Percentiles rank a stretch among this genome's conserved stretches.
These are phyloP conservation scores for Aporophyla lueneburgensis DNA, from an alignment of 2,888 invertebrate species.

Conservation along the genomic window DNA sequence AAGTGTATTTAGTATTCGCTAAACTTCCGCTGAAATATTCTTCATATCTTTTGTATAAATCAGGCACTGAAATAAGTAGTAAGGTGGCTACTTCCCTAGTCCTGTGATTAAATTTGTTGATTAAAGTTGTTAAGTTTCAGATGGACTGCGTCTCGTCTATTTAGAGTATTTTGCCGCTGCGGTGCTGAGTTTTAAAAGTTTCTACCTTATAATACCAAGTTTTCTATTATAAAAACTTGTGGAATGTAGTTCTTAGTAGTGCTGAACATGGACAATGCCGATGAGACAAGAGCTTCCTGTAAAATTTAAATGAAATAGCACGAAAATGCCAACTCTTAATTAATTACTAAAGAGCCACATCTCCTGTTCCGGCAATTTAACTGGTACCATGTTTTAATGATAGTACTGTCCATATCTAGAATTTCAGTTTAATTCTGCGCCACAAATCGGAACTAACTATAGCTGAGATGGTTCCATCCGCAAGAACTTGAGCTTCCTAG, in stretches of 20 bases:
- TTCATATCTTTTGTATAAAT: conserved; percentile 22
- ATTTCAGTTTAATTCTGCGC: too few species aligned
- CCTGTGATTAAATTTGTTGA: background rate
- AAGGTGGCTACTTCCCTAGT: background rate
- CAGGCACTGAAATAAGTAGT: background rate
- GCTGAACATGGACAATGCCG: conserved; percentile 1
- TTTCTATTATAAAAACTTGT: conserved; percentile 12
- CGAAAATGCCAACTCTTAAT: background rate
- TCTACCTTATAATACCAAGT: conserved; percentile 8
- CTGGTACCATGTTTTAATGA: background rate
- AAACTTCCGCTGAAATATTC: conserved; percentile 43
- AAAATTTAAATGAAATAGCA: conserved; percentile 1
- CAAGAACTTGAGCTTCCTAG: too few species aligned
- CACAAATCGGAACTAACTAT: too few species aligned
- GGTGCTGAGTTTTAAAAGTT: conserved; percentile 22
- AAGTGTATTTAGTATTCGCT: conserved; percentile 8
- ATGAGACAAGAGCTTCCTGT: background rate
- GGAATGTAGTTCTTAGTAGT: conserved; percentile 2
- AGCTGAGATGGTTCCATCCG: too few species aligned
- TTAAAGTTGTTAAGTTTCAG: conserved; percentile 21
- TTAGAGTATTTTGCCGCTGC: conserved; percentile 9
- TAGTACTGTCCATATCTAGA: background rate
- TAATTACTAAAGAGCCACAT: background rate
- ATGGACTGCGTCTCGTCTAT: background rate
- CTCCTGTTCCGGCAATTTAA: background rate